Evolutionary conservation across 2,797 vertebrate species (phyloP), one percentile per base, ranked within the genome.

Genomic region (Delichon dasypus): DNA sequence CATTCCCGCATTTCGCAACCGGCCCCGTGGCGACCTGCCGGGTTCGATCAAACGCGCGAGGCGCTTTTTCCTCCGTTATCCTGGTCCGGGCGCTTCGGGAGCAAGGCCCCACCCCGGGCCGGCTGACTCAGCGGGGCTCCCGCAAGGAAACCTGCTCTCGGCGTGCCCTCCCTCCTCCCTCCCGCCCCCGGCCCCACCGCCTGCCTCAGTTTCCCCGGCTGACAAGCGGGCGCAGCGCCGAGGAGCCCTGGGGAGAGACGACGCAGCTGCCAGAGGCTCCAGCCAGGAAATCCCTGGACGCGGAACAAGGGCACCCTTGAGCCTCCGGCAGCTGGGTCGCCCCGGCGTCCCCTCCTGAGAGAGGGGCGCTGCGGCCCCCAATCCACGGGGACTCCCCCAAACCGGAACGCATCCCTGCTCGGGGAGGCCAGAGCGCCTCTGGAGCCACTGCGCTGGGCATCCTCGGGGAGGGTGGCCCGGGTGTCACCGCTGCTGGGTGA

Each of bases 51-150:
- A 84, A 84, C 50, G 87, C 74, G 95, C 94, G 34, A 79, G 94
- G 38, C 36, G 40, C 87, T 93, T 93, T 82, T 72, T 26, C 77
- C 94, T 88, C 96, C 94, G 87, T 96, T 96, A 92, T 92, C 90
- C 94, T 21, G 27, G 34, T 50, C 71, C 40, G 16, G 75, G 67
- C 18, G 18, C 88, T 72, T 82, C 42, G 5, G 80, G 89, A 95
- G 64, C 50, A 89, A 94, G 94, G 94, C 94, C 91, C 94, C 95
- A 96, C 95, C 95, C 95, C 91, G 22, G 89, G 15, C 78, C 27
- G 76, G 81, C 94, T 94, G 95, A 95, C 93, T 94, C 95, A 96
- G 89, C 78, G 89, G 87, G 94, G 95, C 94, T 47, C 94, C 88
- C 22, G 44, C 93, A 93, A 94, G 95, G 89, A 94, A 94, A 92